Base-by-base conservation (phyloP, 2,888 invertebrate species). In the Sicus ferrugineus region DNA sequence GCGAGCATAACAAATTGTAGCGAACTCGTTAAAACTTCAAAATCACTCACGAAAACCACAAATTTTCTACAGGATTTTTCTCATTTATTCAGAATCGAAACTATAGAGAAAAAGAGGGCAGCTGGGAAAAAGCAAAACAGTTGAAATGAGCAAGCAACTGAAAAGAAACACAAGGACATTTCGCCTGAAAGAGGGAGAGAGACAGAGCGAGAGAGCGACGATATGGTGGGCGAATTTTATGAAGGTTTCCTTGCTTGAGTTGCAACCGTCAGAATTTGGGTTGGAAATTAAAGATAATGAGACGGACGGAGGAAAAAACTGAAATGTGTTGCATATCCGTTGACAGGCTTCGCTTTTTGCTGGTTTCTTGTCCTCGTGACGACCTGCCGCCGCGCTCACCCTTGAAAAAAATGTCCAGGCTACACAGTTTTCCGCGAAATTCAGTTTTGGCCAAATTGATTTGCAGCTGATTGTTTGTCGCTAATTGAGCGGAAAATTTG, bases 21-120 rank as follows among this genome's bases (percentile, higher is more conserved):
- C 66, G 21, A 66, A 66, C 66, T 66, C 66, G 66, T 66, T 66
- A 66, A 66, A 66, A 66, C 66, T 66, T 66, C 66, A 66, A 66
- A 66, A 66, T 56, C 56, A 56, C 30, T 66, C 56, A 42, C 26
- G 46, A 56, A 46, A 38, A 52, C 64, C 64, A 6, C 28, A 50
- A 62, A 52, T 31, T 64, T 64, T 30, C 23, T 34, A 21, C 31
- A 7, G 30, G 11, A 28, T 34, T 14, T 19, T 64, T 52, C 23
- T 28, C 21, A 11, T 26, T 7, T 48, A 7, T 63, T 23, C 28
- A 2, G 5, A 16, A 42, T n/a, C n/a, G 14, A 42, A 42, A 42
- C 16, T 4, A 16, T n/a, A 42, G 3, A 42, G 7, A 42, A 42
- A 42, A 42, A 0, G n/a, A 16, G 11, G n/a, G n/a, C 42, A 42